Base-by-base conservation (phyloP, 2,797 vertebrate species). In the Cirrhinus mrigala region DNA sequence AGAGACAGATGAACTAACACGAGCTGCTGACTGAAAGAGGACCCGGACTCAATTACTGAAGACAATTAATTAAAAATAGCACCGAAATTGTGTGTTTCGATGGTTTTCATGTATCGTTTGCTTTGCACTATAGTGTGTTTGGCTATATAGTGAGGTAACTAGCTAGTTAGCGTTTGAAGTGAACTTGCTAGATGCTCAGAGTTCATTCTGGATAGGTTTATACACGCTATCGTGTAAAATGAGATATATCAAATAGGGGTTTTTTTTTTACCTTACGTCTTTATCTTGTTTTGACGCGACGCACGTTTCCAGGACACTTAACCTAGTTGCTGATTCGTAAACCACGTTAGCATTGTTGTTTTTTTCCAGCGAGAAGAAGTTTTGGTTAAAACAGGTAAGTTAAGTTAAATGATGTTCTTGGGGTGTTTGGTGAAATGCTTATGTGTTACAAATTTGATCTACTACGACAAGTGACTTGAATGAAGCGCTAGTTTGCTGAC, bases 301-400 rank as follows among this genome's bases (percentile, higher is more conserved):
- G 24, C 62, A 15, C 37, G 33, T 84, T 83, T 78, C 48, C 74
- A 76, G 20, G 29, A 56, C 48, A 8, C n/a, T n/a, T 16, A 60
- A 82, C 81, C 46, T 66, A 37, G 44, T 76, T 20, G 4, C 33
- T 14, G 24, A n/a, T 29, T 46, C 50, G 18, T 15, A 44, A 58
- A 58, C 14, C 62, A 29, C 52, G 50, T 71, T 71, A 48, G 83
- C 68, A 46, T 77, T 46, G 46, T 20, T 79, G 9, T 7, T 40
- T 54, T 58, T 50, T 90, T 83, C 79, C 87, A 73, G 58, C 85
- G 81, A 85, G 60, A 73, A 75, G 62, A 62, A 69, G 79, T 27
- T 52, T 88, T 87, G 83, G 14, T 86, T 86, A 90, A 91, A 87
- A 66, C 84, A 89, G 90, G 91, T 92, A 86, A 91, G 91, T 90